phyloP scores from a whole-genome alignment of 2,888 invertebrate genomes.

The Sussaba pulchella region DNA sequence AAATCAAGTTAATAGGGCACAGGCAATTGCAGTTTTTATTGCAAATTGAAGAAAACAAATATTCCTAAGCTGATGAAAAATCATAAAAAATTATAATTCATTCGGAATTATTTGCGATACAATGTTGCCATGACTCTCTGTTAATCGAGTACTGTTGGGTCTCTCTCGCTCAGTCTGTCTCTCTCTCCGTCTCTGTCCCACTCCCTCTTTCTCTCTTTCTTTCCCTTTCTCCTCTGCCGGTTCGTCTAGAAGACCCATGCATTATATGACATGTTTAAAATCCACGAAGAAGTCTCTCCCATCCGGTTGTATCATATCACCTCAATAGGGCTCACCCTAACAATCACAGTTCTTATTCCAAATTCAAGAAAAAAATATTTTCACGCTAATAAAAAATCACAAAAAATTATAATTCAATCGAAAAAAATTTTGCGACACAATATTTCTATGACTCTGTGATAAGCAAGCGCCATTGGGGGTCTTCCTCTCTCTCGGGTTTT shows the following conservation, averaged over 20 bases:
- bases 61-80: no score
- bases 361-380: neutral
- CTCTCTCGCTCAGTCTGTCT: constrained; percentile 30
- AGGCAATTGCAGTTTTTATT: no score
- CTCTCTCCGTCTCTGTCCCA: constrained; percentile 20
- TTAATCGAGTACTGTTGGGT: no score
- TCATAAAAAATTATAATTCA: no score
- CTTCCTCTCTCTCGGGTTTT: constrained; percentile 13
- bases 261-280: constrained; percentile 38
- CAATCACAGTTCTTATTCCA: constrained; percentile 38
- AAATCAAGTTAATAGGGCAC: no score
- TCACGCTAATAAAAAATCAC: neutral
- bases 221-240: neutral
- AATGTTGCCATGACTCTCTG: no score
- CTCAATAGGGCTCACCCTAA: constrained; percentile 39
- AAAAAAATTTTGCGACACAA: neutral
- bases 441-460: neutral
- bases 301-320: constrained; percentile 44
- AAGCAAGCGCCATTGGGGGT: neutral
- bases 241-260: constrained; percentile 31
- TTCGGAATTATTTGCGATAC: no score
- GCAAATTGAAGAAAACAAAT: no score
- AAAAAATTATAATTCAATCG: constrained; percentile 10
- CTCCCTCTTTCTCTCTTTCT: neutral
- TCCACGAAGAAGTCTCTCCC: constrained; percentile 44